A percentile compares a stretch with the other conserved stretches of the same genome.
phyloP scores from a whole-genome alignment of 2,888 invertebrate genomes.

The Chaitophorus viminalis region DNA sequence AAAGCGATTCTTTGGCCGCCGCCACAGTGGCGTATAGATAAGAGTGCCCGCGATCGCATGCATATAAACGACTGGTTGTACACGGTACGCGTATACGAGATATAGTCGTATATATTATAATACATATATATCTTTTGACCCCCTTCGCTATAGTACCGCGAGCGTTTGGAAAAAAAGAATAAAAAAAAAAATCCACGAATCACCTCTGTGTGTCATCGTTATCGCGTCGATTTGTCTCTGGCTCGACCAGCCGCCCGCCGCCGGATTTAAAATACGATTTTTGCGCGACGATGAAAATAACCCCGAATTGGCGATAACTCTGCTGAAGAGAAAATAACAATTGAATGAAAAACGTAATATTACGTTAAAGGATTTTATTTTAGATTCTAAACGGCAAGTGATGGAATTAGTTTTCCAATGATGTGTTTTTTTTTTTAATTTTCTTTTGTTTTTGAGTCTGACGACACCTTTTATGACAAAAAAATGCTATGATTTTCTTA shows the following conservation, averaged over 20 bases:
- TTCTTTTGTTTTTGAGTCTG: too few relatives aligned
- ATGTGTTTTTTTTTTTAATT: too few relatives aligned
- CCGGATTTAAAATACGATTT: neutral
- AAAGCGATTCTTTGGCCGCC: slow-evolving; percentile 52
- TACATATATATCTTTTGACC: slow-evolving; percentile 15
- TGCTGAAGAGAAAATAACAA: too few relatives aligned
- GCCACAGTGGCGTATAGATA: slow-evolving; percentile 22
- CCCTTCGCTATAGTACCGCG: neutral
- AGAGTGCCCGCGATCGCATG: slow-evolving; percentile 37
- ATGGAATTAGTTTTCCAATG: too few relatives aligned
- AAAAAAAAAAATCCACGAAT: slow-evolving; percentile 17
- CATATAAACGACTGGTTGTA: slow-evolving; percentile 38
- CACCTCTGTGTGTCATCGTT: slow-evolving; percentile 19
- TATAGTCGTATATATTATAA: too few relatives aligned
- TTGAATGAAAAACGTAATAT: too few relatives aligned
- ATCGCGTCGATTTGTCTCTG: slow-evolving; percentile 53
- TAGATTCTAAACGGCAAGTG: too few relatives aligned
- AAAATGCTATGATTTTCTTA: too few relatives aligned
- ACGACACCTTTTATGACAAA: too few relatives aligned
- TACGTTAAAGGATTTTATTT: too few relatives aligned
- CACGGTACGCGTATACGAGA: neutral
- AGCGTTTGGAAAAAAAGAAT: neutral
- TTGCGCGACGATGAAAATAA: neutral
- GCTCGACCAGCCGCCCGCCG: neutral
- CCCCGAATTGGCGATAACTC: too few relatives aligned